Evolutionary conservation across 2,888 invertebrate genomes (phyloP), one percentile per base, ranked within the genome.

Genomic region (Amphipoea lucens): DNA sequence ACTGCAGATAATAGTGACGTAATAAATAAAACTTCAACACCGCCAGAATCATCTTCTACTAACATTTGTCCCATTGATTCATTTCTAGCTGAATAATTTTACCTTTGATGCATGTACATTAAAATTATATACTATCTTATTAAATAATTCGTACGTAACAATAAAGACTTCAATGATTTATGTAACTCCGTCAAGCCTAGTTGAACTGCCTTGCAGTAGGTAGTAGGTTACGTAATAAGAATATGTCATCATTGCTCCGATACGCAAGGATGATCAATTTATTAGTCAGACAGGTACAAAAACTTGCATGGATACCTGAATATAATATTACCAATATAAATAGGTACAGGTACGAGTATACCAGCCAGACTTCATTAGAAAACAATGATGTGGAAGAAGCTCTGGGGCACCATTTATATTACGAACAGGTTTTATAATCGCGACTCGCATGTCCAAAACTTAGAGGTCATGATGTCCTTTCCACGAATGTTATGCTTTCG

Each of bases 21-120:
- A 17, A 42, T 70, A 5, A 74, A 78, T 4, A 88, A 89, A 66
- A 81, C 86, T 6, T 82, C 80, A 4, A 73, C 90, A 3, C 90
- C 90, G 5, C 82, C 88, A 7, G 88, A 90, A 60, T 86, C 89
- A 4, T 83, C 90, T 36, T 78, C 89, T 57, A 82, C 81, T 9
- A 94, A 94, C 71, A 93, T 94, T 77, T 94, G 93, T 75, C 94
- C 95, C 0, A 95, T 97, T 74, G 96, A 96, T 86, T 94, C 93
- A 12, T 96, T 96, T 83, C 92, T 97, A 79, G 96, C 96, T 73
- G 96, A 96, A 74, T 96, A 93, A 92, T 70, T 67, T 40, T 7
- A 1, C 1, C 2, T 51, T n/a, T 17, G 3, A n/a, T 42, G 12
- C 1, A 1, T n/a, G n/a, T 65, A 9, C 4, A 62, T 17, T 48